Evolutionary conservation across 2,797 vertebrate species (phyloP).

Genomic region (Macropus fuliginosus): DNA sequence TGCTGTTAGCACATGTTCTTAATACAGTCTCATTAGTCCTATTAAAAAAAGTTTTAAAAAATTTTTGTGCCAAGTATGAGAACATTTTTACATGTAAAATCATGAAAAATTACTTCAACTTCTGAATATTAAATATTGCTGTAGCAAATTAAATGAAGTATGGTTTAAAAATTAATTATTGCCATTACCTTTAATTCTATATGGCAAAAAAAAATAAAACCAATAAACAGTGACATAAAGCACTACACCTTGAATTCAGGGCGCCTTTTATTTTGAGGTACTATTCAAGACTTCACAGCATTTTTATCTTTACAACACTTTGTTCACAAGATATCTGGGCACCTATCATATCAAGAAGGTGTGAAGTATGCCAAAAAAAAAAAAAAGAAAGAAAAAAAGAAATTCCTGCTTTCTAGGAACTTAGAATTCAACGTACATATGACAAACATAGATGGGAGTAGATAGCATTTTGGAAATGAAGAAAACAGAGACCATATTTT

Average conservation of each 20-base stretch:
- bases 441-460: constrained; percentile 21
- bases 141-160: constrained; percentile 30
- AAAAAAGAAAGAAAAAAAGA: neutral
- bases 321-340: neutral
- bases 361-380: neutral
- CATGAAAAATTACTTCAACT: constrained; percentile 15
- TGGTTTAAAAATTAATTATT: neutral
- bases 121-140: constrained; percentile 22
- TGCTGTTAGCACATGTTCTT: constrained; percentile 70
- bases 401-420: neutral
- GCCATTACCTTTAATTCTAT: neutral
- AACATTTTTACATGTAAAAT: neutral
- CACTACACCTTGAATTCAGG: constrained; percentile 36
- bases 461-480: constrained; percentile 32
- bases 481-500: constrained; percentile 29
- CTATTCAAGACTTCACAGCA: constrained; percentile 22
- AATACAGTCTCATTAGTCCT: constrained; percentile 73
- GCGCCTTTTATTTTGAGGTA: constrained; percentile 47
- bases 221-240: constrained; percentile 27
- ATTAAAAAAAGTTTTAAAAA: constrained; percentile 57
- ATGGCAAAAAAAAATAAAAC: constrained; percentile 23
- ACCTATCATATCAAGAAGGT: constrained; percentile 14
- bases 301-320: neutral
- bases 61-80: neutral
- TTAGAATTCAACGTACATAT: constrained; percentile 12